Evolutionary conservation across 2,797 vertebrate genomes (phyloP).

Genomic region (Leucoraja ocellata): DNA sequence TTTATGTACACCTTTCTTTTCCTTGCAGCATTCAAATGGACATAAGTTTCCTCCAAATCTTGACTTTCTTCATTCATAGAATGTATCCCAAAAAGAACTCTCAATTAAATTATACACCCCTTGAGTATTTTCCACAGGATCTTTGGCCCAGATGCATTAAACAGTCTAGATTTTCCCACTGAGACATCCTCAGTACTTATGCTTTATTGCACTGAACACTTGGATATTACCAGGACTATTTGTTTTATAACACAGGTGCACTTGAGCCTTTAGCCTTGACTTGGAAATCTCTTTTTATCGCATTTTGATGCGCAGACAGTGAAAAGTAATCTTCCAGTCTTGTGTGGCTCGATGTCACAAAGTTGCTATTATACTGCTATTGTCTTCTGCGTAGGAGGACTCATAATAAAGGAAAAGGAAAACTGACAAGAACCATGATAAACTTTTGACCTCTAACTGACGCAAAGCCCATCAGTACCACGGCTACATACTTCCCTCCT

Average conservation of each 20-base stretch:
- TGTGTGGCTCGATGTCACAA: neutral
- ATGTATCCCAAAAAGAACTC: neutral
- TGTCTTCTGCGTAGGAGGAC: neutral
- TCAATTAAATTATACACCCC: neutral
- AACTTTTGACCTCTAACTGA: neutral
- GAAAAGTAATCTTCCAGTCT: neutral
- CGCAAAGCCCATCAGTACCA: neutral
- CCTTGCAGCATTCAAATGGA: neutral
- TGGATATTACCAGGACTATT: neutral
- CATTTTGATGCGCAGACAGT: neutral
- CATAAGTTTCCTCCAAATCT: neutral
- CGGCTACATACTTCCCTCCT: neutral
- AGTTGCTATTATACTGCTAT: neutral
- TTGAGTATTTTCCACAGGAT: neutral
- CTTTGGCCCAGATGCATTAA: neutral
- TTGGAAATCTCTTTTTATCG: conserved; percentile 7
- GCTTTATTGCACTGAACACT: neutral
- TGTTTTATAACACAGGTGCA: neutral
- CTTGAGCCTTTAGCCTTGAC: neutral
- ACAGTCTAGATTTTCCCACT: neutral
- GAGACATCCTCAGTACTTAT: neutral
- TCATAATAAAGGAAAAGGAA: neutral
- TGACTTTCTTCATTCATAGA: no score
- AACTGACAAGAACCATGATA: neutral
- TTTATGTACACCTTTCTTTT: neutral